phyloP scores from a whole-genome alignment of 2,113 vertebrate species.

The Malurus elegans region DNA sequence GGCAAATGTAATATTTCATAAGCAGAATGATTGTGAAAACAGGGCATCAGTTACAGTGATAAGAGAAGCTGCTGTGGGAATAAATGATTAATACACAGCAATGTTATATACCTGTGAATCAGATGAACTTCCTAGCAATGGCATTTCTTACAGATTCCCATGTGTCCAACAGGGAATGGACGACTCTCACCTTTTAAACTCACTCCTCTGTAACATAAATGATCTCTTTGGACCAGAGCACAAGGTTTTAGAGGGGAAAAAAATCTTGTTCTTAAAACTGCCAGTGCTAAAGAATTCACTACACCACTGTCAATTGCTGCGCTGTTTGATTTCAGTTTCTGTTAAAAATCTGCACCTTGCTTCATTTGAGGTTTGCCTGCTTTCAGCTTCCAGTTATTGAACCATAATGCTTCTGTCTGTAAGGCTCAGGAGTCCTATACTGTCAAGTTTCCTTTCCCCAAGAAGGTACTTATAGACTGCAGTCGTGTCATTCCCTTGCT shows the following conservation, averaged over 20 bases:
- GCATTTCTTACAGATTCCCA: neutral
- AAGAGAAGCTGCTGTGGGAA: neutral
- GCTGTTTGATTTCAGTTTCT: neutral
- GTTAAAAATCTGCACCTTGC: neutral
- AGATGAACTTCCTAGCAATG: neutral
- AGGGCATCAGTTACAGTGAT: neutral
- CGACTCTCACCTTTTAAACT: neutral
- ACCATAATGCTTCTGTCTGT: slow-evolving; percentile 23
- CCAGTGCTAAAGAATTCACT: neutral
- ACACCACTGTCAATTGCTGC: neutral
- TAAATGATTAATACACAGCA: neutral
- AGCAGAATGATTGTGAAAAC: neutral
- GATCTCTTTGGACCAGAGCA: neutral
- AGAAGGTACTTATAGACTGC: neutral
- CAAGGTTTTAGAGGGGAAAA: neutral
- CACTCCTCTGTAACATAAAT: neutral
- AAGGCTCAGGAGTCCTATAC: slow-evolving; percentile 16
- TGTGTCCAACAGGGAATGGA: neutral
- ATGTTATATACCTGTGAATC: neutral
- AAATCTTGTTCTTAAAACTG: neutral
- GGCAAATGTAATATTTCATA: neutral
- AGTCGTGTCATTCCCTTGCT: slow-evolving; percentile 1
- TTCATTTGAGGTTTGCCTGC: neutral
- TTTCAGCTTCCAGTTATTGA: slow-evolving; percentile 23
- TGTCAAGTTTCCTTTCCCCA: slow-evolving; percentile 5